These are phyloP conservation scores for Meghimatium bilineatum DNA, from an alignment of 2,888 invertebrate genomes.

Conservation along the genomic window DNA sequence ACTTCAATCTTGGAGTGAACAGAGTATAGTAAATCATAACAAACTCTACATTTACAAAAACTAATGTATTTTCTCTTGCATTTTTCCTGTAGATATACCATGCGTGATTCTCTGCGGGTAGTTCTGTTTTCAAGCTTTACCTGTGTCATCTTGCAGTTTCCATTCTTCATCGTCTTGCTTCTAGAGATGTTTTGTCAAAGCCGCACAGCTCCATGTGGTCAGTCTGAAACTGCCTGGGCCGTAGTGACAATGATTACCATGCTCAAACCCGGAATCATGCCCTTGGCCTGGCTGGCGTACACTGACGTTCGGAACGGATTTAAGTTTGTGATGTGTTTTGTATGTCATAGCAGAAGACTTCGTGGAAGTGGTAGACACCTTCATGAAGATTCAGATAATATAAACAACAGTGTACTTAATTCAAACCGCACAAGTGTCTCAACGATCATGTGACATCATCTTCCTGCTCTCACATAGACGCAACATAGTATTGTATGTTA, in stretches of 20 bases:
- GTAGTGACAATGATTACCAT: slow-evolving; percentile 47
- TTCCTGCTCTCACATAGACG: neutral
- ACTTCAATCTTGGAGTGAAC: no score
- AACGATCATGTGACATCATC: slow-evolving; percentile 2
- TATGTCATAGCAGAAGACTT: neutral
- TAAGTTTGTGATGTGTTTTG: slow-evolving; percentile 5
- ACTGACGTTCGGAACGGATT: slow-evolving; percentile 49
- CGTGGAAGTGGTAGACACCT: neutral
- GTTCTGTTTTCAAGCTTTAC: slow-evolving; percentile 46
- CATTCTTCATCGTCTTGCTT: slow-evolving; percentile 50
- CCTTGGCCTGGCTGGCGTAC: slow-evolving; percentile 50
- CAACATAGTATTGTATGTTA: no score
- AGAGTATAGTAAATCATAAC: no score
- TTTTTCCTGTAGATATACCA: neutral
- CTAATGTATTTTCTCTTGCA: no score
- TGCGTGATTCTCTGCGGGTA: slow-evolving; percentile 48
- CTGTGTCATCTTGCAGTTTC: slow-evolving; percentile 51
- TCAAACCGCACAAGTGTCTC: neutral
- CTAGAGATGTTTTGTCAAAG: slow-evolving; percentile 46
- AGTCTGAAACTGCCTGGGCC: slow-evolving; percentile 48
- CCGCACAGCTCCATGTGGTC: slow-evolving; percentile 26
- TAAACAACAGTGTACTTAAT: neutral
- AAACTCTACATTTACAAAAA: no score
- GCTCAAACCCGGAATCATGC: slow-evolving; percentile 52
- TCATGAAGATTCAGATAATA: neutral